These are phyloP conservation scores for Brenthis ino DNA, from an alignment of 2,888 invertebrate species.

Conservation along the genomic window DNA sequence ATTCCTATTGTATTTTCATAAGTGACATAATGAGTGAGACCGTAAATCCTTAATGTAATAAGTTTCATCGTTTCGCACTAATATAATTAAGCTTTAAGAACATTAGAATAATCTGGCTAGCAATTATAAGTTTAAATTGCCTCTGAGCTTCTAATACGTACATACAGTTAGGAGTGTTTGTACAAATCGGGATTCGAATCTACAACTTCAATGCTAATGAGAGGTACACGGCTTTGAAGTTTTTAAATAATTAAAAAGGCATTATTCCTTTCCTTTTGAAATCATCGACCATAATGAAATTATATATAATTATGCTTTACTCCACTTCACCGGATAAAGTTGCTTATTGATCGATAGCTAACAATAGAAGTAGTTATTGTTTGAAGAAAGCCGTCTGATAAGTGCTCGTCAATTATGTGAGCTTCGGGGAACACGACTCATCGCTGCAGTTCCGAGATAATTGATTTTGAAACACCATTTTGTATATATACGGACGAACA, in stretches of 20 bases:
- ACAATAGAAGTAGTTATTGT: constrained; percentile 29
- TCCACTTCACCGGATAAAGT: background rate
- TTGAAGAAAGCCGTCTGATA: constrained; percentile 22
- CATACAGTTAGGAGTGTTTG: no score
- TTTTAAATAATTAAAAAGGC: no score
- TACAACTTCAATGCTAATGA: no score
- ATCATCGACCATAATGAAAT: background rate
- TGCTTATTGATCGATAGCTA: constrained; percentile 10
- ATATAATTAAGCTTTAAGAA: constrained; percentile 35
- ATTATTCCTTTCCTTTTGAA: background rate
- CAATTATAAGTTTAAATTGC: constrained; percentile 40
- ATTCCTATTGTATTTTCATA: no score
- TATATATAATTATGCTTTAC: background rate
- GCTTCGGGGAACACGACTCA: constrained; percentile 6
- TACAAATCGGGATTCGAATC: no score
- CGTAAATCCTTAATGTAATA: background rate
- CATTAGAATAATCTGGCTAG: constrained; percentile 38
- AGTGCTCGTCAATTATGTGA: constrained; percentile 28
- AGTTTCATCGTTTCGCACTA: background rate
- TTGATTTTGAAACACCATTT: constrained; percentile 31
- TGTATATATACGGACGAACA: background rate
- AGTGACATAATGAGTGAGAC: no score
- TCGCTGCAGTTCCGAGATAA: constrained; percentile 17
- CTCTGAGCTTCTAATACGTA: constrained; percentile 5
- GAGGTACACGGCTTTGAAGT: no score